Percentiles rank a stretch among this genome's conserved stretches.
phyloP scores from a whole-genome alignment of 2,797 vertebrate genomes.

The Aeoliscus strigatus region DNA sequence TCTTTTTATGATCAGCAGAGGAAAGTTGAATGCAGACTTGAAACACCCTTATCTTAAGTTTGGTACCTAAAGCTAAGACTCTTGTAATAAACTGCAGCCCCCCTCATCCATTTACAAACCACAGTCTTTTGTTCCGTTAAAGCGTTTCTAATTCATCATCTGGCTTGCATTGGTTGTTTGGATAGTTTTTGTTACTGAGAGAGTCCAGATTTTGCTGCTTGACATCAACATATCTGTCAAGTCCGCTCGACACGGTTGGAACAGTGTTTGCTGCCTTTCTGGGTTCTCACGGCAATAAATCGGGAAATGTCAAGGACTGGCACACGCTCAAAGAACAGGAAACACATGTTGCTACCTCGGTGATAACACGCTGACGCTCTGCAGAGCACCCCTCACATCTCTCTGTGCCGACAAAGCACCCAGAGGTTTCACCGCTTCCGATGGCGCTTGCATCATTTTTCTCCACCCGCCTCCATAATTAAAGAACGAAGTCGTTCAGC shows the following conservation, averaged over 20 bases:
- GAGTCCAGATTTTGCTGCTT: constrained; percentile 7
- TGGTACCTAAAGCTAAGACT: too few species aligned
- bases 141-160: not conserved
- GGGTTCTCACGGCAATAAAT: constrained; percentile 27
- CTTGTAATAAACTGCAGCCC: too few species aligned
- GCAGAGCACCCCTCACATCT: constrained; percentile 14
- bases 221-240: constrained; percentile 22
- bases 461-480: constrained; percentile 31
- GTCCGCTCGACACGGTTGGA: constrained; percentile 15
- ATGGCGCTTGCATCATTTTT: constrained; percentile 44
- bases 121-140: too few species aligned
- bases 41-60: too few species aligned
- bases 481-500: too few species aligned
- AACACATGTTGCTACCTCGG: constrained; percentile 26
- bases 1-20: too few species aligned
- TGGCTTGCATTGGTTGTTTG: not conserved
- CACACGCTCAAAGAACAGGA: constrained; percentile 43
- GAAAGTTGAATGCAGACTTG: too few species aligned
- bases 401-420: constrained; percentile 30
- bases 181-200: constrained; percentile 1
- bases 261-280: constrained; percentile 20
- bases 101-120: too few species aligned
- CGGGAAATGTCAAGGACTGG: constrained; percentile 45
- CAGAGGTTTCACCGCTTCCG: constrained; percentile 34
- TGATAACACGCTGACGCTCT: constrained; percentile 35